These are phyloP conservation scores for silkworm (Bombyx mori) DNA, from an alignment of 1,140 invertebrate species.

Conservation along the genomic window ASM3026992v2 NC_085111.1:13100001-13100500, in stretches of 20 bases:
- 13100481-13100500: slow-evolving; percentile 62
- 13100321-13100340: slow-evolving; percentile 83
- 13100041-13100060: too few species aligned
- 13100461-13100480: slow-evolving; percentile 42
- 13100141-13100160: too few species aligned
- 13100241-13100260: neutral
- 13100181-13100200: too few species aligned
- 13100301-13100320: slow-evolving; percentile 89
- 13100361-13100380: slow-evolving; percentile 88
- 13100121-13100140: too few species aligned
- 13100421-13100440: slow-evolving; percentile 45
- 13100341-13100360: slow-evolving; percentile 85
- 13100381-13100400: slow-evolving; percentile 83
- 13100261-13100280: slow-evolving; percentile 73
- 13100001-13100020: too few species aligned
- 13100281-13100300: slow-evolving; percentile 87
- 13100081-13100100: too few species aligned
- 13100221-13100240: too few species aligned
- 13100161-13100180: too few species aligned
- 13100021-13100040: too few species aligned
- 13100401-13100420: slow-evolving; percentile 66
- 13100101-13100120: too few species aligned
- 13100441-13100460: slow-evolving; percentile 35
- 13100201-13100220: too few species aligned
- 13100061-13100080: too few species aligned